Conservation (phyloP, 2,888 invertebrate genomes). For the Amblyteles armatorius region DNA sequence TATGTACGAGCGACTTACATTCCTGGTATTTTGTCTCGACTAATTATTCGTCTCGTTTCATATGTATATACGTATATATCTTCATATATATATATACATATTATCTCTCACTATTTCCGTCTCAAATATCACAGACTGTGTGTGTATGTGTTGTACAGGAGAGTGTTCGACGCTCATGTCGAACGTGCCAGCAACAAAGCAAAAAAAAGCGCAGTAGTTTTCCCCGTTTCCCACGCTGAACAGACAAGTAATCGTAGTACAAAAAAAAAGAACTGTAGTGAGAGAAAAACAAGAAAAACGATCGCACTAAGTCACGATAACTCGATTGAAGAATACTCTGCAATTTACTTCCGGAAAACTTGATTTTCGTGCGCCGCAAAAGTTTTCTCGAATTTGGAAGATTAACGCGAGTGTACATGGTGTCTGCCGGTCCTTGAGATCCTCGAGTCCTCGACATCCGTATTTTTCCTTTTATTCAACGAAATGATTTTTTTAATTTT, state of each 20-base stretch:
- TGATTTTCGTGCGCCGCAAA: neutral
- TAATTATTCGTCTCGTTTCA: conserved; percentile 32
- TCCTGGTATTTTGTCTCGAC: conserved; percentile 59
- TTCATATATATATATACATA: conserved; percentile 10
- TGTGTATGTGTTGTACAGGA: conserved; percentile 55
- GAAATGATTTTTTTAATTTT: no score
- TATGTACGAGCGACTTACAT: conserved; percentile 68
- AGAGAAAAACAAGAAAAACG: conserved; percentile 47
- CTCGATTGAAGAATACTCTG: neutral
- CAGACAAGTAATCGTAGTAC: conserved; percentile 41
- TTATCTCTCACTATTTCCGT: conserved; percentile 35
- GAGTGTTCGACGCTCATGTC: conserved; percentile 73
- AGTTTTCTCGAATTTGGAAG: neutral
- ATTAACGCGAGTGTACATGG: neutral
- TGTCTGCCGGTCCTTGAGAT: neutral
- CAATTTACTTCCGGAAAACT: neutral
- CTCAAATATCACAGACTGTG: conserved; percentile 33
- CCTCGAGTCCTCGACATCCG: neutral
- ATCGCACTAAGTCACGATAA: conserved; percentile 66
- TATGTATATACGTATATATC: conserved; percentile 15
- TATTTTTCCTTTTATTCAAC: no score
- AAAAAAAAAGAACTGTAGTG: conserved; percentile 34
- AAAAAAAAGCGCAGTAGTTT: conserved; percentile 34
- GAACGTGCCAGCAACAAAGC: conserved; percentile 67
- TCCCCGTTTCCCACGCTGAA: conserved; percentile 17